These are phyloP conservation scores for Cnemophilus loriae DNA, from an alignment of 2,113 vertebrate species.

Conservation along the genomic window DNA sequence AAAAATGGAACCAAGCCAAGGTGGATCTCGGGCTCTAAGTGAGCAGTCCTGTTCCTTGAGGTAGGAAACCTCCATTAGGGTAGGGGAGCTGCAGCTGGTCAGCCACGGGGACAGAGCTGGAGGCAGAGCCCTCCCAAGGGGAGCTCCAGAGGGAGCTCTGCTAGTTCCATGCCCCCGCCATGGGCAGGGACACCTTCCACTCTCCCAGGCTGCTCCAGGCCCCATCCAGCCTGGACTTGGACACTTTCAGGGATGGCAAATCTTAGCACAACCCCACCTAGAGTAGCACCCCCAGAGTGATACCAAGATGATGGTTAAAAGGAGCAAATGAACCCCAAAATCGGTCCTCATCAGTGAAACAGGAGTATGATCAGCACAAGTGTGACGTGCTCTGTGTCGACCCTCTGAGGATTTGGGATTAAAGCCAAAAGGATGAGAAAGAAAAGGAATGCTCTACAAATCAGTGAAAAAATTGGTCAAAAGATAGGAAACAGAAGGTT, in stretches of 20 bases:
- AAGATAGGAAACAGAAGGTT: neutral
- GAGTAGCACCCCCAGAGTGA: neutral
- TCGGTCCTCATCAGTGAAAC: neutral
- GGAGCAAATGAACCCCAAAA: neutral
- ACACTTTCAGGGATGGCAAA: neutral
- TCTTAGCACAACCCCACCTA: neutral
- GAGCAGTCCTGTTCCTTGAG: neutral
- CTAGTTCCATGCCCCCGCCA: neutral
- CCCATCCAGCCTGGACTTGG: neutral
- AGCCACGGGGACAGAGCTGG: neutral
- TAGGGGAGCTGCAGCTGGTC: neutral
- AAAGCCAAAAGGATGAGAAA: neutral
- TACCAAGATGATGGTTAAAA: neutral
- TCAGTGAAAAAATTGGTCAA: neutral
- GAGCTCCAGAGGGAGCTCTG: neutral
- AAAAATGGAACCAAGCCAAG: neutral
- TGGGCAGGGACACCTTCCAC: neutral
- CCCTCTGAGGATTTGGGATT: neutral
- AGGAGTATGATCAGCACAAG: rapidly evolving
- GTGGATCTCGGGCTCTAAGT: neutral
- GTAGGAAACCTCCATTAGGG: neutral
- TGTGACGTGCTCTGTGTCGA: neutral
- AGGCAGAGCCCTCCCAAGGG: neutral
- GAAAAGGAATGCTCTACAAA: neutral
- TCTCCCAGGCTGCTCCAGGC: neutral